These are phyloP conservation scores for Benthochromis sp. DNA, from an alignment of 2,113 vertebrate species.

Conservation along the genomic window DNA sequence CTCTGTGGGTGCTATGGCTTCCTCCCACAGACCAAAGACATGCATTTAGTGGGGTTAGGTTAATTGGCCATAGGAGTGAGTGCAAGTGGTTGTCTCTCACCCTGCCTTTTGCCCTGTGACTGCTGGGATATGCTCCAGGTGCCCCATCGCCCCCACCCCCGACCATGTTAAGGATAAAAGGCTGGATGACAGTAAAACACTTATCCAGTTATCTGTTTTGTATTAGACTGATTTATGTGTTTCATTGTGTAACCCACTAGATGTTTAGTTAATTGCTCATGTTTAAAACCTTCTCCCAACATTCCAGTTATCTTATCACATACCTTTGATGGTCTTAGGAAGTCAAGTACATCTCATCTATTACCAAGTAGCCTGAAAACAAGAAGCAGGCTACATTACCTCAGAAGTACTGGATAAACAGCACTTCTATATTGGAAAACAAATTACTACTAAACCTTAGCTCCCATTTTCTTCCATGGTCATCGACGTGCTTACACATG, in stretches of 20 bases:
- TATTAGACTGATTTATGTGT: background rate
- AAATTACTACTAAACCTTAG: background rate
- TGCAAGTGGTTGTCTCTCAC: background rate
- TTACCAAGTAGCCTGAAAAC: background rate
- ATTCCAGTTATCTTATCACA: background rate
- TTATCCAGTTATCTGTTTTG: background rate
- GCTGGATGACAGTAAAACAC: background rate
- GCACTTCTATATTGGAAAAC: background rate
- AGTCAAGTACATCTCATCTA: background rate
- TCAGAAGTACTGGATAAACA: background rate
- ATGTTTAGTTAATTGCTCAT: background rate
- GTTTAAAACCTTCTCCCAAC: background rate
- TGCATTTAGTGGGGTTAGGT: background rate
- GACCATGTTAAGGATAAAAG: background rate
- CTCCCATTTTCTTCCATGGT: background rate
- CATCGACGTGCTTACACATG: fast-evolving
- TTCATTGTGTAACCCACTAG: background rate
- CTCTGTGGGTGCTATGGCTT: background rate
- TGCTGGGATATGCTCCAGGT: background rate
- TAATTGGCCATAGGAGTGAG: background rate
- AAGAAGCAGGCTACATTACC: background rate
- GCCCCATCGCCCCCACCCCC: fast-evolving
- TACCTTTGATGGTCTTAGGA: background rate
- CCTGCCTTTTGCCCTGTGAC: background rate
- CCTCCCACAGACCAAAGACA: background rate